Evolutionary conservation across 2,888 invertebrate genomes (phyloP).

Genomic region (Oxytorus armatus): DNA sequence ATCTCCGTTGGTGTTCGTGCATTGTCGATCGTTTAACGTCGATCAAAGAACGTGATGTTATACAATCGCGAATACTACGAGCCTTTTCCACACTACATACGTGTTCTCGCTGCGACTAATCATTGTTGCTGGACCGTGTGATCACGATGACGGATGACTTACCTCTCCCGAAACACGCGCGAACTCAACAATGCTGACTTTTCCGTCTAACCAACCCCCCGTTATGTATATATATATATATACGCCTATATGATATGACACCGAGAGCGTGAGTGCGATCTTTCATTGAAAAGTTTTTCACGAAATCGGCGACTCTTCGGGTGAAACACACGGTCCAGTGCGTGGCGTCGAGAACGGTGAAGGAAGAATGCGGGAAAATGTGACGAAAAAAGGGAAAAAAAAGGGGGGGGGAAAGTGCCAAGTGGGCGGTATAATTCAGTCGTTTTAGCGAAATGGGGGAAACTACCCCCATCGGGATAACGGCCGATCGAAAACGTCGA

Average conservation of each 20-base stretch:
- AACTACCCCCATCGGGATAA: conserved; percentile 68
- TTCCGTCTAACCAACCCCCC: conserved; percentile 33
- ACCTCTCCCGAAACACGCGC: conserved; percentile 65
- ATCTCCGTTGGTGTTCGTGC: conserved; percentile 16
- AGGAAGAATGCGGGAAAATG: conserved; percentile 66
- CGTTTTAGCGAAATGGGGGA: conserved; percentile 79
- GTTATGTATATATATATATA: conserved; percentile 6
- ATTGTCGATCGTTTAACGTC: conserved; percentile 16
- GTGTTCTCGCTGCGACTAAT: conserved; percentile 15
- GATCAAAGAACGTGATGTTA: conserved; percentile 10
- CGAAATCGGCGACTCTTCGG: conserved; percentile 39
- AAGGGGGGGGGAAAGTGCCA: conserved; percentile 69
- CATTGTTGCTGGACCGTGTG: conserved; percentile 69
- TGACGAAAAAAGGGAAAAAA: conserved; percentile 58
- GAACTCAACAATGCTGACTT: conserved; percentile 45
- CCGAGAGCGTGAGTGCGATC: conserved; percentile 77
- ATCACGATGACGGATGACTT: conserved; percentile 80
- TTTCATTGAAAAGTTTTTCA: conserved; percentile 74
- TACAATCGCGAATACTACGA: conserved; percentile 20
- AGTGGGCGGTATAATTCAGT: conserved; percentile 82
- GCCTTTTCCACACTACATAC: not conserved
- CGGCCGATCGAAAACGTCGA: conserved; percentile 60
- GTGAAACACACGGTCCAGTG: conserved; percentile 26
- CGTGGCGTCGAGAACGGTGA: conserved; percentile 36
- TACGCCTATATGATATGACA: conserved; percentile 71